Evolutionary conservation across 1,140 invertebrate species (phyloP), one percentile per base, ranked within the genome.

Genomic region (Leptopilina boulardi): DNA sequence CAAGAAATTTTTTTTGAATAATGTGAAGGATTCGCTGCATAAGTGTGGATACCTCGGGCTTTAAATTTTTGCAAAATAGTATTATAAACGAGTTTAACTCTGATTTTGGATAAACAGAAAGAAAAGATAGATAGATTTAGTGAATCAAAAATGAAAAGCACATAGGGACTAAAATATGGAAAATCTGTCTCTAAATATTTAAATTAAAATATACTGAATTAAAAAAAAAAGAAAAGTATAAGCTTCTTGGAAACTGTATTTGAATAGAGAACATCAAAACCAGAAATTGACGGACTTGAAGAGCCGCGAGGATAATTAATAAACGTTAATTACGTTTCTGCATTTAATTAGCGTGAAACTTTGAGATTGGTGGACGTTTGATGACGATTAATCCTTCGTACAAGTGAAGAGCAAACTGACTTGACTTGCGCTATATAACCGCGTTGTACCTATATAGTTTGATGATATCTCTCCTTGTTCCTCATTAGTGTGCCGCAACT

Each of bases 281-380:
- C 21, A 13, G 8, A 66, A 66, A n/a, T 30, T 30, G 21, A 30
- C 13, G 3, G 3, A 26, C 23, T 66, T 66, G 4, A 15, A 34
- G 13, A n/a, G 15, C 9, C 9, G 34, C 10, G 15, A 15, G 26
- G 26, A 30, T 66, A 30, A 66, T 34, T 66, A 66, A 66, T n/a
- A 51, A 51, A 51, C 47, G 15, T 51, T 30, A 66, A 66, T 66
- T 66, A 66, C 59, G 26, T 66, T 66, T 30, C 23, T n/a, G 21
- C 13, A 66, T 66, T 66, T 66, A 66, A 66, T 66, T 66, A 66
- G 59, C 59, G 23, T 66, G 59, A 66, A 59, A 66, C 23, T 66
- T 66, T 66, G 59, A 66, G 59, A n/a, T 30, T 66, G 59, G 23
- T 66, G 59, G 6, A 51, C 47, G 59, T 30, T 66, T 66, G 59